Conservation (phyloP, 2,797 vertebrate species). For the Enteromius paludinosus region DNA sequence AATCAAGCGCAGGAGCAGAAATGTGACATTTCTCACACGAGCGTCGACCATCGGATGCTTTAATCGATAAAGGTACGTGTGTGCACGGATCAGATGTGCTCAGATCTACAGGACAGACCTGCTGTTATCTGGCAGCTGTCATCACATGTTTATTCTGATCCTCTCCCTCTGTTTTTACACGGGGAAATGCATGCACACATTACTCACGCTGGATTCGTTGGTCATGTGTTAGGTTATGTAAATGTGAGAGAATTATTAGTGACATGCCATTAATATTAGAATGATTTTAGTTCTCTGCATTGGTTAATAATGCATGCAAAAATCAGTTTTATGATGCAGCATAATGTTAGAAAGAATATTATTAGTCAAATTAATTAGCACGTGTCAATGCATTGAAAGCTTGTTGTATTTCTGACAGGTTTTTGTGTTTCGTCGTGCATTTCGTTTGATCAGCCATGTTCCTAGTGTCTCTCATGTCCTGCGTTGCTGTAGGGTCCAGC, state of each 20-base stretch:
- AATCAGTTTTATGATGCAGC: slow-evolving; percentile 49
- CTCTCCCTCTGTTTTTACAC: neutral
- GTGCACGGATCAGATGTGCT: slow-evolving; percentile 40
- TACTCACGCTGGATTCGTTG: neutral
- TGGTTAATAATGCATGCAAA: neutral
- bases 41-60: slow-evolving; percentile 63
- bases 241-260: neutral
- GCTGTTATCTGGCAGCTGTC: neutral
- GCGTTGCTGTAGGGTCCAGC: neutral
- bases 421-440: neutral
- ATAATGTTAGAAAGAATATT: slow-evolving; percentile 59
- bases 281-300: neutral
- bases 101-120: neutral
- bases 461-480: neutral
- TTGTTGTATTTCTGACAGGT: slow-evolving; percentile 9
- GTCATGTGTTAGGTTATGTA: neutral
- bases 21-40: slow-evolving; percentile 74
- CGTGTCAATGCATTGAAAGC: slow-evolving; percentile 60
- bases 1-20: slow-evolving; percentile 64
- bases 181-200: neutral
- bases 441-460: neutral
- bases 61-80: slow-evolving; percentile 69
- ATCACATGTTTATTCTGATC: neutral
- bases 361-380: slow-evolving; percentile 77
- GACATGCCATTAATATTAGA: neutral